Base-by-base conservation (phyloP, 2,888 invertebrate species). In the Smittia sp. region DNA sequence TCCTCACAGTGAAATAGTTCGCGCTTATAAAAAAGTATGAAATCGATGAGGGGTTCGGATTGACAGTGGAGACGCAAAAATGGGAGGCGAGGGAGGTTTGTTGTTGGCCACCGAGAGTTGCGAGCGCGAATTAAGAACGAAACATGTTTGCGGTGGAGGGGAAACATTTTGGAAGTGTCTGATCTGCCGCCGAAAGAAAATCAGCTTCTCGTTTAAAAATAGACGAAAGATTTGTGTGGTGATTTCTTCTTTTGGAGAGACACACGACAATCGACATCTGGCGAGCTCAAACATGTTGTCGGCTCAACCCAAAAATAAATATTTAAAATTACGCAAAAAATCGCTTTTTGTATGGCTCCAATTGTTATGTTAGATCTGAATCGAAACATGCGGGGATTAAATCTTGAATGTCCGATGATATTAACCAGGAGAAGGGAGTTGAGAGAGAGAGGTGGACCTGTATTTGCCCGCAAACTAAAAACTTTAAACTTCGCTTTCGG, bases 261-360 rank as follows among this genome's bases (percentile, higher is more conserved):
- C 46, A n/a, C n/a, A 58, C 58, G 58, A 58, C 58, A 58, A 58
- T 58, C 58, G 58, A 58, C 58, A 58, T 58, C 58, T 58, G 58
- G 58, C 58, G 22, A 18, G 22, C 58, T 20, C 32, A 46, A 15
- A 46, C 46, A 15, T 15, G 46, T 46, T 46, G 32, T 32, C 46
- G 46, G 46, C 46, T 46, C 46, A 15, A 32, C 46, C 46, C 46
- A 46, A 46, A 46, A 58, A 58, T 58, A 58, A 58, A 58, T 58
- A 58, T 58, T 58, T 58, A 22, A 58, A 7, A 58, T 22, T 58
- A 58, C 58, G 22, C 22, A 46, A 46, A 58, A 58, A 18, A 58
- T 46, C 32, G 46, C 15, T 46, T 46, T 46, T 46, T 46, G 46
- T 58, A 58, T 46, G 46, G 58, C 58, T 58, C 22, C 58, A 58